These are phyloP conservation scores for Vimba vimba DNA, from an alignment of 2,113 vertebrate species.

Conservation along the genomic window DNA sequence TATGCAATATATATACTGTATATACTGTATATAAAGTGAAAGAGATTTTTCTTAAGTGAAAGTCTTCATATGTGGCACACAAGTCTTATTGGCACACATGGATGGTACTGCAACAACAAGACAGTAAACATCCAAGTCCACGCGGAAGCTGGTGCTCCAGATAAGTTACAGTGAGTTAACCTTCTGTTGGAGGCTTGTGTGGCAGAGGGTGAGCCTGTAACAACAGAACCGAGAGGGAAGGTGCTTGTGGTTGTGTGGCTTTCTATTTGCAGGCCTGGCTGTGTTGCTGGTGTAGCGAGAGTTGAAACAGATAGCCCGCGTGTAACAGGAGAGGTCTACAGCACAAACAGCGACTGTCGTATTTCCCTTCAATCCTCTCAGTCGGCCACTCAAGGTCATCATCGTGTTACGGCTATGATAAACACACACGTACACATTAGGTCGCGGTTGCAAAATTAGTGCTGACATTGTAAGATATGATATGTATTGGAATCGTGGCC, in stretches of 20 bases:
- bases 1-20: no score
- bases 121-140: conserved; percentile 22
- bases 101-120: neutral
- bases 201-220: conserved; percentile 5
- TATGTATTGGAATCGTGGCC: neutral
- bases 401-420: conserved; percentile 5
- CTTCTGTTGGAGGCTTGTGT: conserved; percentile 35
- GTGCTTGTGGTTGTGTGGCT: conserved; percentile 51
- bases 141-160: conserved; percentile 17
- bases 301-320: conserved; percentile 56
- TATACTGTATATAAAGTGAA: no score
- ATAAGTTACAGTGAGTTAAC: conserved; percentile 40
- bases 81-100: no score
- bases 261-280: conserved; percentile 55
- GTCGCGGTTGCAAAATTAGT: neutral
- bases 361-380: conserved; percentile 44
- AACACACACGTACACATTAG: conserved; percentile 3
- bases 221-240: conserved; percentile 4
- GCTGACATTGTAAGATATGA: neutral
- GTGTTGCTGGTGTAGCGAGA: conserved; percentile 53
- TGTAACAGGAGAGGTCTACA: conserved; percentile 54
- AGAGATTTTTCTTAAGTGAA: neutral
- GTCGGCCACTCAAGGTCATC: conserved; percentile 58
- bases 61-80: neutral
- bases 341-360: conserved; percentile 56